Conservation (phyloP, 2,888 invertebrate genomes). For the Napeogenes sylphis region DNA sequence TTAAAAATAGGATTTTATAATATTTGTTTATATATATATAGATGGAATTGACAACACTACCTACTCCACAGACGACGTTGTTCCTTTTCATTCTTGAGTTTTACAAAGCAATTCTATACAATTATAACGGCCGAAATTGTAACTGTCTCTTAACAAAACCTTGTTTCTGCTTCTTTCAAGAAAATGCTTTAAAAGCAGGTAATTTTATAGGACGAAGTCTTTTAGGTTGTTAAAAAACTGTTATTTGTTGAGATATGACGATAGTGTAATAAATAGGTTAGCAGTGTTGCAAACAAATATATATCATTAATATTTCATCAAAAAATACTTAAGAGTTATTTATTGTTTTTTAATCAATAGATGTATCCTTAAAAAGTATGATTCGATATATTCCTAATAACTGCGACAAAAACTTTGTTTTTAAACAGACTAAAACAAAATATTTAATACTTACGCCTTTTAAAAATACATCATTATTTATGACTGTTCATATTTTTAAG, state of each 20-base stretch:
- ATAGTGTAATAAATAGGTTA: conserved; percentile 72
- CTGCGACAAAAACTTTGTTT: conserved; percentile 6
- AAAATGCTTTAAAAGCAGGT: conserved; percentile 69
- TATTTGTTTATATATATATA: too few species aligned
- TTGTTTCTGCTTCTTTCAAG: conserved; percentile 53
- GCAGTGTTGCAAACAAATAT: conserved; percentile 48
- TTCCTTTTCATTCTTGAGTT: conserved; percentile 45
- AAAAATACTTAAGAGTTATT: conserved; percentile 52
- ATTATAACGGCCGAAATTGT: conserved; percentile 77
- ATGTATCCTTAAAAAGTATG: conserved; percentile 27
- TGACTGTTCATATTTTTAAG: too few species aligned
- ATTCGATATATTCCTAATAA: conserved; percentile 9
- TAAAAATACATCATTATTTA: too few species aligned
- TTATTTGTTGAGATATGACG: conserved; percentile 57
- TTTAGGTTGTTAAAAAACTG: conserved; percentile 51
- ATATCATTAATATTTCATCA: conserved; percentile 67
- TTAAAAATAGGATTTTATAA: too few species aligned
- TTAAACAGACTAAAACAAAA: too few species aligned
- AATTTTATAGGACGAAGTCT: conserved; percentile 64
- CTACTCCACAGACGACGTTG: conserved; percentile 46
- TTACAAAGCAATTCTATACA: conserved; percentile 75
- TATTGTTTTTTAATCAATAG: conserved; percentile 70
- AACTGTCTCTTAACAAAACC: conserved; percentile 72
- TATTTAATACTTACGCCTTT: too few species aligned
- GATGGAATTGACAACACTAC: conserved; percentile 20